Base-by-base conservation (phyloP, 2,113 vertebrate genomes). In the Osmerus mordax region DNA sequence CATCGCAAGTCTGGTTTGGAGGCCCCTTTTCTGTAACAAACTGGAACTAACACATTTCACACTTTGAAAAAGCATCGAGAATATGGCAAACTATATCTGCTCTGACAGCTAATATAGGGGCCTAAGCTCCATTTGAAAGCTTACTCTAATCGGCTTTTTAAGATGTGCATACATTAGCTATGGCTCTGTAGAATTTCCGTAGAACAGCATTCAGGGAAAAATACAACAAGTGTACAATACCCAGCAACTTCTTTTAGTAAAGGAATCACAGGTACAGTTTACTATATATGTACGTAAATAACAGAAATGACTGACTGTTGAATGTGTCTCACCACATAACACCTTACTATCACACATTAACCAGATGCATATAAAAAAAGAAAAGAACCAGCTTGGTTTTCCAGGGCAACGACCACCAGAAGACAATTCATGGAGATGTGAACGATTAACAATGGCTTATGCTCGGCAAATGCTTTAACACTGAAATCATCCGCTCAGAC, bases 81-180 rank as follows among this genome's bases (percentile, higher is more conserved):
- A 6, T 64, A 15, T 56, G 54, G 14, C 14, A 9, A 15, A 32
- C 7, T 64, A 29, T 16, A 15, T 36, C 15, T 62, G 60, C 15
- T 64, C 62, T 64, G 29, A 64, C 61, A n/a, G 61, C 15, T 32
- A 25, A 64, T 32, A 32, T 11, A 64, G 62, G 28, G 29, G 62
- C 29, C 32, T 18, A 62, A 64, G 62, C 62, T 36, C 18, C 32
- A 29, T 56, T 15, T 56, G 54, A 56, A 56, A 56, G 54, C 54
- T 64, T 64, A 47, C 9, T 47, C 41, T 47, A 41, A 29, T 28
- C 14, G 32, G 16, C 61, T 63, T 63, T 41, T 16, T 64, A 16
- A 47, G 0, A 64, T 9, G 8, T 64, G 62, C 29, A 64, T 36
- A 64, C 11, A 64, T 64, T 32, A 64, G 62, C 16, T 3, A 16